Evolutionary conservation across 2,797 vertebrate genomes (phyloP), one percentile per base, ranked within the genome.

Genomic region (Enteromius treurensis): DNA sequence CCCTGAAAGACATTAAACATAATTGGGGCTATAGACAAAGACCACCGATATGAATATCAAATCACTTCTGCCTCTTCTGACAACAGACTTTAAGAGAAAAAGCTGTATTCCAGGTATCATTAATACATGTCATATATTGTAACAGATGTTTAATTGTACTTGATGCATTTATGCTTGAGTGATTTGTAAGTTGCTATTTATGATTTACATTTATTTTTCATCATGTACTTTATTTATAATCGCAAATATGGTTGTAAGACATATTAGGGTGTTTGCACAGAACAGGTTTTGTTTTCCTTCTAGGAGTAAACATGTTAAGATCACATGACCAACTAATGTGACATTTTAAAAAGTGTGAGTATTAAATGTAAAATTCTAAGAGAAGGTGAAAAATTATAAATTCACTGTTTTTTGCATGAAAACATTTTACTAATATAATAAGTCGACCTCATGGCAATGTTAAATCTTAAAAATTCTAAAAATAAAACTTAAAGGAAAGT

Each of bases 1-100:
- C 3, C 10, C 29, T 37, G 76, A 69, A 82, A 75, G 37, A 68
- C 62, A 75, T 79, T 53, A 78, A 74, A 71, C 79, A 17, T 82
- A 68, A 75, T 75, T 51, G 62, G 42, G 60, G 71, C 17, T 82
- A 53, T 7, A 32, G 49, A 82, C 37, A 71, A 67, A 71, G 42
- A 75, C 32, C 71, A 74, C 19, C 8, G 23, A 79, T 67, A 60
- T 79, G 68, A 49, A 79, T 68, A 68, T 49, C 10, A 82, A 82
- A 79, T 74, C 13, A 19, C 26, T 60, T 40, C 47, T 53, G 32
- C 34, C 47, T 64, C 51, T 58, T 26, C 7, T 64, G 53, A 7
- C 14, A 34, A 40, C 23, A 62, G 37, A 40, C 23, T 23, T 64
- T 53, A 8, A 74, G 5, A 42, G 65, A 14, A 5, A 42, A 9